Conservation (phyloP, 1,140 invertebrate species). For the Drosophila repletoides region DNA sequence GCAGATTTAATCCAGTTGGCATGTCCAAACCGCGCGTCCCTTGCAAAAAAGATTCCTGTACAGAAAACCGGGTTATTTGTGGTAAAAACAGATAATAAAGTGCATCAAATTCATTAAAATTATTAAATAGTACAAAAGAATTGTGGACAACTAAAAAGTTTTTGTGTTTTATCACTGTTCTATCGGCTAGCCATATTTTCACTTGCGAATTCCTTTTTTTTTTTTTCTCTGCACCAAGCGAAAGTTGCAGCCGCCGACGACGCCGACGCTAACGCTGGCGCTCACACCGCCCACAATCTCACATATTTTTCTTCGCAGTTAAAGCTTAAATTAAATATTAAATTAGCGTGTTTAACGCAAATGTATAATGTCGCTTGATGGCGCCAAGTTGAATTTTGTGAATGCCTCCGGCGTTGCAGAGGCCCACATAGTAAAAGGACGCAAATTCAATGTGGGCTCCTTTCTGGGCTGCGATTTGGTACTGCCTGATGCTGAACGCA, state of each 20-base stretch:
- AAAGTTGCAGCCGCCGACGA: slow-evolving; percentile 33
- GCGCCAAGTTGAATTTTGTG: slow-evolving; percentile 62
- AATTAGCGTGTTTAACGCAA: slow-evolving; percentile 3
- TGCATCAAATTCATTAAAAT: not conserved
- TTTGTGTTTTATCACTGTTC: not conserved
- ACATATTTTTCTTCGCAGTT: slow-evolving; percentile 32
- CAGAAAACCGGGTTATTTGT: slow-evolving; percentile 49
- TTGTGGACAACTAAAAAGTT: not conserved
- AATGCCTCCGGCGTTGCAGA: slow-evolving; percentile 43
- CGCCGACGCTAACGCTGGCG: too few species aligned
- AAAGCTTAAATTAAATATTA: slow-evolving; percentile 32
- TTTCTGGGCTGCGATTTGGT: slow-evolving; percentile 58
- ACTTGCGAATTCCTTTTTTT: slow-evolving; percentile 25
- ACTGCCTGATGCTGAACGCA: slow-evolving; percentile 48
- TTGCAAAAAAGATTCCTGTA: slow-evolving; percentile 75
- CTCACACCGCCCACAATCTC: slow-evolving; percentile 16
- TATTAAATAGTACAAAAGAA: not conserved
- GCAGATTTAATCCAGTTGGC: slow-evolving; percentile 41
- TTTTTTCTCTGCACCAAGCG: slow-evolving; percentile 23
- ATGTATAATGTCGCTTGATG: slow-evolving; percentile 66
- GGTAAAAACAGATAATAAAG: slow-evolving; percentile 20
- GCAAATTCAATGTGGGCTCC: slow-evolving; percentile 67
- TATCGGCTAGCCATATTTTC: slow-evolving; percentile 5
- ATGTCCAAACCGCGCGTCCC: slow-evolving; percentile 59
- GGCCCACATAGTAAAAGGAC: slow-evolving; percentile 56